Evolutionary conservation across 1,140 invertebrate genomes (phyloP), one percentile per base, ranked within the genome.

Genomic region (Drosophila repleta): DNA sequence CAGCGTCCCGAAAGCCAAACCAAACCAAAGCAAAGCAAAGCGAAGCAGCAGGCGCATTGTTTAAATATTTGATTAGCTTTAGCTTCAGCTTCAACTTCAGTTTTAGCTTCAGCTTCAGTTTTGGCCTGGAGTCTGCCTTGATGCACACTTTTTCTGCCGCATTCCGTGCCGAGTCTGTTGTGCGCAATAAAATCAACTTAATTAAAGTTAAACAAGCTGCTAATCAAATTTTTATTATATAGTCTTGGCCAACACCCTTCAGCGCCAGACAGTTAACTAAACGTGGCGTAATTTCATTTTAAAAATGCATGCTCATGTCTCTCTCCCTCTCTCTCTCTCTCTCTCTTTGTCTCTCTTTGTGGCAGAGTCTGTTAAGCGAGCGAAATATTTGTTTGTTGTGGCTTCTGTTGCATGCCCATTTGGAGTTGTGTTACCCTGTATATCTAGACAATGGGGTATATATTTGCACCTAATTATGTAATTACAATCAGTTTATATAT

Each of bases 161-260:
- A 8, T 46, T 29, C 24, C 26, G 24, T 35, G 41, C 15, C 39
- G 43, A 58, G 11, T 39, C 43, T 63, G 61, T 73, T 58, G 53
- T 53, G 57, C 39, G 48, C 57, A 55, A 68, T 66, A 51, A 68
- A 76, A 82, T 82, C 65, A 82, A 79, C 75, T 88, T 82, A 87
- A 87, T 87, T 88, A 88, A 88, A 88, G 83, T 83, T 88, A 88
- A 88, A 88, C 83, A 83, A 87, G 83, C 83, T 76, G 83, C 83
- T 88, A 88, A 88, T 88, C 79, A 88, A 88, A 88, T 88, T 88
- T 88, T 70, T 79, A 88, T 88, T 88, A 76, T 67, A 74, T 62
- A 63, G 64, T 75, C 77, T 75, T 69, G 15, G 15, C 39, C 52
- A 41, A 24, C 32, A 55, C 18, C 18, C 52, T 55, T 37, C 20